Conservation (phyloP, 2,113 vertebrate species). For the Sarotherodon lohbergeri region DNA sequence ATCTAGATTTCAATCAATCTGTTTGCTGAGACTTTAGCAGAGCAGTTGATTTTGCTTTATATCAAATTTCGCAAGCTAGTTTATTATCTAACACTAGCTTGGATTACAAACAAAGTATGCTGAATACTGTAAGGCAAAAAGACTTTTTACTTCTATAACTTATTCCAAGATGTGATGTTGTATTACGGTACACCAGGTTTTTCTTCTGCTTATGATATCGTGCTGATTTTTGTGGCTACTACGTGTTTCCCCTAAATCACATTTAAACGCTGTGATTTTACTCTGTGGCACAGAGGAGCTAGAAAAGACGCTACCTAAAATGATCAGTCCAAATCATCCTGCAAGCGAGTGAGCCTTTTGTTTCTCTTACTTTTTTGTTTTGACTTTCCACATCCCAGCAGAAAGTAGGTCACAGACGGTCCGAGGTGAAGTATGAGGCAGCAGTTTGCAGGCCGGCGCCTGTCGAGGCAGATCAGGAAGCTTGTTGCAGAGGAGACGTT, state of each 20-base stretch:
- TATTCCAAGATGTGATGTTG: background rate
- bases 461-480: conserved; percentile 76
- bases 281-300: background rate
- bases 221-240: background rate
- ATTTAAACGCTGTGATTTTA: background rate
- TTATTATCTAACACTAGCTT: background rate
- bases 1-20: background rate
- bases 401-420: conserved; percentile 82
- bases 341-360: background rate
- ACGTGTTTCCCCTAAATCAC: background rate
- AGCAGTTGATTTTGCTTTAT: background rate
- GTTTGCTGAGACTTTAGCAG: background rate
- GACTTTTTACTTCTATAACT: background rate
- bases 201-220: background rate
- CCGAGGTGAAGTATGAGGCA: conserved; percentile 80
- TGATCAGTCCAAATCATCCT: background rate
- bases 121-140: background rate
- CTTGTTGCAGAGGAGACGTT: conserved; percentile 66
- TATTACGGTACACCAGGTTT: background rate
- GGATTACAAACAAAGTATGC: background rate
- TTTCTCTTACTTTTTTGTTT: conserved; percentile 35
- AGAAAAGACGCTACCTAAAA: background rate
- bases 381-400: conserved; percentile 36
- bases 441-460: conserved; percentile 78
- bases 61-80: background rate